Evolutionary conservation across 2,888 invertebrate genomes (phyloP), one percentile per base, ranked within the genome.

Genomic region (Yponomeuta sedellus): DNA sequence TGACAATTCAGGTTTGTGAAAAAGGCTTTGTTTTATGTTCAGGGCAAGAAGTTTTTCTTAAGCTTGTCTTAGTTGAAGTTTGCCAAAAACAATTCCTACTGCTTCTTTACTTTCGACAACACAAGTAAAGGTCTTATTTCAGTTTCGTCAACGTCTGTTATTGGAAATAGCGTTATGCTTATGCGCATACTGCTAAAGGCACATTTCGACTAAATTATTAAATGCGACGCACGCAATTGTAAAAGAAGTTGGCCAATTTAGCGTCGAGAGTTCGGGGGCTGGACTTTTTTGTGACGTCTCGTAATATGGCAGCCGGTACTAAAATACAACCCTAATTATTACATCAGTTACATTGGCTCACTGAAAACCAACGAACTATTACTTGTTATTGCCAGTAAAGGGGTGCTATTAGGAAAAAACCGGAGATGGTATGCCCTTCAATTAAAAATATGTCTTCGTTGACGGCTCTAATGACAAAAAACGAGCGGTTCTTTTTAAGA

Each of bases 401-500:
- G 65, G 65, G 65, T 65, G 61, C 34, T 34, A 8, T n/a, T 2
- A n/a, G 19, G 10, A 62, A 62, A 59, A 58, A 59, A 62, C 56
- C 20, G 57, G n/a, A 28, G 58, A 64, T 16, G 10, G 61, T 22
- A 22, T n/a, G 44, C 66, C 66, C 66, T 20, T 67, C 25, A 69
- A 68, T 71, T 71, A 79, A 76, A 79, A 75, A 73, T 74, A 73
- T 71, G 73, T 76, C 76, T 77, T 71, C 69, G 75, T 74, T 77
- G 80, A 81, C 74, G 75, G 73, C 75, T 77, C 81, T 74, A 77
- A 76, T 79, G 76, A 78, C 69, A 81, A 81, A 81, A 77, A 66
- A 61, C 20, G 64, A 75, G 79, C 80, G 80, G 78, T 76, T 74
- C 73, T 77, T 76, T 67, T 79, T 75, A 75, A 77, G 77, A 73